Conservation (phyloP, 2,797 vertebrate species). For the Euthynnus affinis region DNA sequence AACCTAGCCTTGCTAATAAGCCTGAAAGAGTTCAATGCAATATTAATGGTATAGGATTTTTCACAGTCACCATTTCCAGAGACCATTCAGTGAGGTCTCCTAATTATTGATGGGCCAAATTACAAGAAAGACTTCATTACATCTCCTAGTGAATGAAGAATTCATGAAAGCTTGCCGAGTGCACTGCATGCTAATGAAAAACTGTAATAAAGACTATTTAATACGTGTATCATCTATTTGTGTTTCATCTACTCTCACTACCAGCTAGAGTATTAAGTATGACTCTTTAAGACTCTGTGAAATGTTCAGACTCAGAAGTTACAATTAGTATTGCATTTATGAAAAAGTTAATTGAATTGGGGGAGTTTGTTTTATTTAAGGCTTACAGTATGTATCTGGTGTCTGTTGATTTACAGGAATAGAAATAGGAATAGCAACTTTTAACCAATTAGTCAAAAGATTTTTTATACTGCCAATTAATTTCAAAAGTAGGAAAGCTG, state of each 20-base stretch:
- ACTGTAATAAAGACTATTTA: conserved; percentile 57
- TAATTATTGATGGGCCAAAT: conserved; percentile 86
- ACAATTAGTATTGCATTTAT: not conserved
- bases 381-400: not conserved
- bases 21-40: conserved; percentile 77
- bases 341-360: conserved; percentile 23
- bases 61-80: conserved; percentile 77
- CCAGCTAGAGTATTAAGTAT: conserved; percentile 25
- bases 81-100: conserved; percentile 73
- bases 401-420: conserved; percentile 12
- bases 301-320: conserved; percentile 31
- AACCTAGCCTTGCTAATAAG: conserved; percentile 78
- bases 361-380: conserved; percentile 16
- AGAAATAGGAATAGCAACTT: conserved; percentile 2
- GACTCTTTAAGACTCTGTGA: conserved; percentile 40
- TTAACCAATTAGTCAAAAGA: not conserved
- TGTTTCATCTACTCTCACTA: conserved; percentile 33
- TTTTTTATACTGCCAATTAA: conserved; percentile 2
- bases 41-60: conserved; percentile 83
- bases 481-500: conserved; percentile 1
- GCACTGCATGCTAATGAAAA: conserved; percentile 73
- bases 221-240: conserved; percentile 52
- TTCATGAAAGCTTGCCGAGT: conserved; percentile 75
- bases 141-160: conserved; percentile 78
- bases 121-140: conserved; percentile 82